These are phyloP conservation scores for Eupithecia centaureata DNA, from an alignment of 2,888 invertebrate genomes.

Conservation along the genomic window DNA sequence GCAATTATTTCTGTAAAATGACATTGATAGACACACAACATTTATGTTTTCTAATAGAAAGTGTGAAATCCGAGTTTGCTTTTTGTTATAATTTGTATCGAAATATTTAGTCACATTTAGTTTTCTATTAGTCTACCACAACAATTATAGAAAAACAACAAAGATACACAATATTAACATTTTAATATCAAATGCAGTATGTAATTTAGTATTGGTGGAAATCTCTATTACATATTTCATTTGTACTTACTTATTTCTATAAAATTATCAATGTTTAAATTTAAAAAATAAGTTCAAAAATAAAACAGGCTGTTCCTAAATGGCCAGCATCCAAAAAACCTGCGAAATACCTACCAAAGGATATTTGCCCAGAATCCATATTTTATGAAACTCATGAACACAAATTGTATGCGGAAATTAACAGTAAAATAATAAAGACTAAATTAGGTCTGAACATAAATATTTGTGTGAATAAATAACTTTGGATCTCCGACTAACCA, in stretches of 20 bases:
- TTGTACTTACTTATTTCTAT: slow-evolving; percentile 21
- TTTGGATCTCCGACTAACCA: background rate
- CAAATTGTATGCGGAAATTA: background rate
- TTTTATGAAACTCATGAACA: background rate
- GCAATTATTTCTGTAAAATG: background rate
- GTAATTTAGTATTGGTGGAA: slow-evolving; percentile 12
- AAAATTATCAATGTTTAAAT: slow-evolving; percentile 17
- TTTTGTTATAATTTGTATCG: background rate
- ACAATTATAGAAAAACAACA: slow-evolving; percentile 10
- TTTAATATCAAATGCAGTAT: slow-evolving; percentile 20
- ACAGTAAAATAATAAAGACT: background rate
- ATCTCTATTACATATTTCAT: slow-evolving; percentile 23
- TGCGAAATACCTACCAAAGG: slow-evolving; percentile 15
- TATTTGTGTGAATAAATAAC: background rate
- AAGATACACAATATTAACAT: slow-evolving; percentile 17
- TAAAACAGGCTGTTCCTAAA: slow-evolving; percentile 29
- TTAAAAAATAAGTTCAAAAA: slow-evolving; percentile 23
- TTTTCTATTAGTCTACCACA: background rate
- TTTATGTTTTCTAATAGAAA: background rate
- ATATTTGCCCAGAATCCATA: slow-evolving; percentile 2
- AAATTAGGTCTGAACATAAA: background rate
- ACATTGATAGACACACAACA: background rate
- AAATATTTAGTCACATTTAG: background rate
- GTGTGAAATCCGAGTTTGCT: background rate
- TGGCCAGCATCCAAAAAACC: slow-evolving; percentile 41